Conservation (phyloP, 2,888 invertebrate genomes). For the Abrostola tripartita region DNA sequence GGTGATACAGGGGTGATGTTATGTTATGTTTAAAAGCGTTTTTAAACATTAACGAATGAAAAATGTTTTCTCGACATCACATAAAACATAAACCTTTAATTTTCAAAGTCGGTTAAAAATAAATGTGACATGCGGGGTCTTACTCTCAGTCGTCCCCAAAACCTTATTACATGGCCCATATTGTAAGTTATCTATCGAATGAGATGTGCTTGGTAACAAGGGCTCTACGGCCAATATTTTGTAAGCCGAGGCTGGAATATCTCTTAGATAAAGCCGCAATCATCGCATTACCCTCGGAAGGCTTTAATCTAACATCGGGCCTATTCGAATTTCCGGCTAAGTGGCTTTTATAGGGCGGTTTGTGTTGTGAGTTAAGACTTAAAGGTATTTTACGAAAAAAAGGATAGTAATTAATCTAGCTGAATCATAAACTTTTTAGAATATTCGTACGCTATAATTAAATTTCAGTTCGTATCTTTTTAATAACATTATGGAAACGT, state of each 20-base stretch:
- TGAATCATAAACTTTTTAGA: slow-evolving; percentile 3
- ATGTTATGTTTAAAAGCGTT: no score
- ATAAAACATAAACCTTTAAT: no score
- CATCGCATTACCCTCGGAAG: slow-evolving; percentile 58
- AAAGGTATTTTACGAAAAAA: slow-evolving; percentile 29
- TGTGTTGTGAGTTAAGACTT: slow-evolving; percentile 44
- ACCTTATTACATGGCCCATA: slow-evolving; percentile 2
- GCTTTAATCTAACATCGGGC: slow-evolving; percentile 64
- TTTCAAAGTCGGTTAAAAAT: not conserved
- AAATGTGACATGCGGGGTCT: not conserved
- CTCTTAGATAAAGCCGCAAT: slow-evolving; percentile 54
- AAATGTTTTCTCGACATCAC: no score
- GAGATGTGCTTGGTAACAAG: slow-evolving; percentile 24
- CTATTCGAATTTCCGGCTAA: slow-evolving; percentile 69
- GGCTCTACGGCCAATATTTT: slow-evolving; percentile 30
- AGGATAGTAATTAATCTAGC: not conserved
- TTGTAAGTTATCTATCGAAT: slow-evolving; percentile 18
- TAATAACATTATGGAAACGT: not conserved
- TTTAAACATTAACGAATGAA: no score
- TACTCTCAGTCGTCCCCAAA: not conserved
- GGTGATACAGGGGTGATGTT: no score
- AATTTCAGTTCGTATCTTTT: not conserved
- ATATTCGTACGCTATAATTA: not conserved
- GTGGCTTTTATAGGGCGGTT: slow-evolving; percentile 60
- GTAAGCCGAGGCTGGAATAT: slow-evolving; percentile 30